Base-by-base conservation (phyloP, 2,797 vertebrate species). In the Pipistrellus pipistrellus region DNA sequence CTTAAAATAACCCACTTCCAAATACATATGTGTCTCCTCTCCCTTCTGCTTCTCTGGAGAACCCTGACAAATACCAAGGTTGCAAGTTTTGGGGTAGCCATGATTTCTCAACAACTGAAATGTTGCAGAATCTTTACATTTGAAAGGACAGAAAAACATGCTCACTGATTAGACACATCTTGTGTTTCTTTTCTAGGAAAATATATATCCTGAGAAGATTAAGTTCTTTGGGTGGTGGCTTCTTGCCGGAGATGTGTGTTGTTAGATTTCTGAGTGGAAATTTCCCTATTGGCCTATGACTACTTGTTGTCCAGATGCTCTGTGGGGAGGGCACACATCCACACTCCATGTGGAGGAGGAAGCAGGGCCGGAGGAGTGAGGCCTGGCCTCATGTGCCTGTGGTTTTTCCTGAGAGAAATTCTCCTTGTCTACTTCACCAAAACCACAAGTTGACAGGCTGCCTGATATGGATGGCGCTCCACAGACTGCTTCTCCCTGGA, bases 151-250 rank as follows among this genome's bases (percentile, higher is more conserved):
- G 85, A 46, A 75, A 89, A 84, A 3, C 8, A 15, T 18, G 59
- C 41, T 38, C 1, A 59, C 0, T 51, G 57, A 96, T 92, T 71
- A 92, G 88, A 93, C 15, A 57, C 21, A 82, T 35, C 23, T 41
- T 76, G 55, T 72, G 46, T 82, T 82, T 84, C 73, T 93, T 77
- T 92, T 84, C 77, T 41, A 75, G 72, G 18, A 94, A 96, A 81
- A 59, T 32, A 12, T 4, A 73, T 73, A 66, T 92, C 53, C 25
- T 18, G 91, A 89, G 76, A 92, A 85, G 55, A 91, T 48, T 73
- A 91, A 92, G 53, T 51, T 66, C 76, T 86, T 85, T 9, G 15
- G 48, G 12, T 21, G 64, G 30, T 15, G 57, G 30, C 14, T 92
- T 88, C 85, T 78, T 27, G 59, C 20, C 68, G 32, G 35, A 35